phyloP scores from a whole-genome alignment of 2,797 vertebrate genomes.

The Poliocrania exsul region DNA sequence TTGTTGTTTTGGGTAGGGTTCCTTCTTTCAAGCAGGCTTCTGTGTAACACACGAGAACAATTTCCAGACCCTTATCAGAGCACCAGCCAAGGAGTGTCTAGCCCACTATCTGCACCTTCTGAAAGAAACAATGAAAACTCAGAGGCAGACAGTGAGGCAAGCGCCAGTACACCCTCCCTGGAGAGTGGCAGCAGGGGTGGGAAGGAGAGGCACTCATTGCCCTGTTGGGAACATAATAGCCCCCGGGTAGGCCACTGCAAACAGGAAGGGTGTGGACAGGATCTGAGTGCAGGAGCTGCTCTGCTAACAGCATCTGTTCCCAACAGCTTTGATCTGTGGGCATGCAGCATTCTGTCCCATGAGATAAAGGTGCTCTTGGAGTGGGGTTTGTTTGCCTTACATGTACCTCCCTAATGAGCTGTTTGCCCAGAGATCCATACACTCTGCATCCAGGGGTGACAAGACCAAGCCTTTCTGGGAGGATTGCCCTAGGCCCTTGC shows the following conservation, averaged over 20 bases:
- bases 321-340: constrained; percentile 84
- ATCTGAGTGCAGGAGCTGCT: constrained; percentile 81
- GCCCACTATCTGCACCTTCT: constrained; percentile 74
- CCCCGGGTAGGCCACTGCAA: constrained; percentile 77
- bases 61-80: constrained; percentile 78
- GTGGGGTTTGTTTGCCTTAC: constrained; percentile 77
- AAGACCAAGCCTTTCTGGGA: background rate
- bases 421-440: constrained; percentile 33
- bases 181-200: constrained; percentile 60
- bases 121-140: constrained; percentile 74
- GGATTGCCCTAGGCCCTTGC: background rate
- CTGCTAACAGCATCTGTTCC: constrained; percentile 81
- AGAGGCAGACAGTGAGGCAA: constrained; percentile 64
- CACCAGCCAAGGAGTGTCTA: constrained; percentile 77
- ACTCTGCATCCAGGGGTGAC: constrained; percentile 38
- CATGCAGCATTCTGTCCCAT: constrained; percentile 75
- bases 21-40: constrained; percentile 54
- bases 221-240: constrained; percentile 81
- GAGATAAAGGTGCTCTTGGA: constrained; percentile 81
- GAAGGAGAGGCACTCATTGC: constrained; percentile 68
- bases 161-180: constrained; percentile 16
- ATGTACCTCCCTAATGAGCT: constrained; percentile 69
- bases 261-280: constrained; percentile 90
- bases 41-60: constrained; percentile 68
- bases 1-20: constrained; percentile 50